A percentile compares a stretch with the other conserved stretches of the same genome.
Evolutionary conservation across 23 tunicate genomes (phyloP).

Genomic region (Halocynthia roretzi): DNA sequence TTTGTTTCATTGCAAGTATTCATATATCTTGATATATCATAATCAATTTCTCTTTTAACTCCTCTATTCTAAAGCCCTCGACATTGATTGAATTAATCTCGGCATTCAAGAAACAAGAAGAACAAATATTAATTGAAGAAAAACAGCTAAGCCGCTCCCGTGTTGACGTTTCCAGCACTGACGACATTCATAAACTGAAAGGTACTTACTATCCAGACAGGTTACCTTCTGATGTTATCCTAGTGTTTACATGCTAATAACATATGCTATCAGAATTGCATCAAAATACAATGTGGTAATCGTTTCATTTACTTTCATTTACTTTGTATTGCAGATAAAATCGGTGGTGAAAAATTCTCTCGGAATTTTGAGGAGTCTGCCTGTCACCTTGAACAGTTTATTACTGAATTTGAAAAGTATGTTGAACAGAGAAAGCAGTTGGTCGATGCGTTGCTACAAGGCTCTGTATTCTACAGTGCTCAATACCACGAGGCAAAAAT

Average conservation of each 20-base stretch:
- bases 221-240: no score
- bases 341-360: conserved; percentile 79
- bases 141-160: conserved; percentile 31
- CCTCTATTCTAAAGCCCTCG: conserved; percentile 29
- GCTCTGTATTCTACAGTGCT: conserved; percentile 75
- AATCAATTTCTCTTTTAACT: not conserved
- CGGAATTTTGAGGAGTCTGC: conserved; percentile 82
- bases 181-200: conserved; percentile 67
- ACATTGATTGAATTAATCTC: conserved; percentile 37
- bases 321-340: conserved; percentile 38
- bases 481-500: conserved; percentile 89
- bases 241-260: no score
- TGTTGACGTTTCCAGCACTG: conserved; percentile 64
- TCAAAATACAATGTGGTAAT: no score
- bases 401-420: conserved; percentile 52
- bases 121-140: conserved; percentile 47
- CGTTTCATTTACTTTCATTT: not conserved
- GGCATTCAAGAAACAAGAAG: conserved; percentile 60
- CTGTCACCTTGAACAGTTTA: conserved; percentile 45
- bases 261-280: no score
- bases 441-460: conserved; percentile 56
- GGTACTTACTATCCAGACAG: conserved; percentile 17
- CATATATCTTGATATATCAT: not conserved
- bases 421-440: conserved; percentile 57
- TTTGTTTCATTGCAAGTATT: not conserved